Percentiles rank a stretch among this genome's conserved stretches.
Conservation (phyloP, 2,113 vertebrate genomes). For the Donacobius atricapilla region DNA sequence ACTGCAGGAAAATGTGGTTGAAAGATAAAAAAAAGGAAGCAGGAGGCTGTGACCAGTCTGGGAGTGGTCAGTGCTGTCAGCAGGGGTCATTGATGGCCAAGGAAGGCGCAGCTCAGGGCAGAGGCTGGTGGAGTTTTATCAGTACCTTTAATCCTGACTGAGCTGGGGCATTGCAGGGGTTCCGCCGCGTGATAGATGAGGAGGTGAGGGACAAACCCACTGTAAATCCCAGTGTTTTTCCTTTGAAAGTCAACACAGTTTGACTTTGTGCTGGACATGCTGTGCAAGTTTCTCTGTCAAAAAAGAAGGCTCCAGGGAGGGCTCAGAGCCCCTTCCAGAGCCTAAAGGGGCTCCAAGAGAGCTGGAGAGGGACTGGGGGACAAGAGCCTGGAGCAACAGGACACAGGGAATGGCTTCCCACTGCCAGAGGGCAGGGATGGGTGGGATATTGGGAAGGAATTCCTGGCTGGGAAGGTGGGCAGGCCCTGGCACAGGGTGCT, state of each 20-base stretch:
- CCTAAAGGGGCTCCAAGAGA: accelerated
- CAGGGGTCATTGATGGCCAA: not conserved
- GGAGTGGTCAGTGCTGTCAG: not conserved
- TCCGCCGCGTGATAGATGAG: accelerated
- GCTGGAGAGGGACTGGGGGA: not conserved
- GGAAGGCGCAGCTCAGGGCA: not conserved
- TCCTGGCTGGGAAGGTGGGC: accelerated
- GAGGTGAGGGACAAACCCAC: not conserved
- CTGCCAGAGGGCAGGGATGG: not conserved
- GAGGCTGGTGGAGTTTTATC: not conserved
- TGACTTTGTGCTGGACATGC: not conserved
- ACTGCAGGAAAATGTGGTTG: not conserved
- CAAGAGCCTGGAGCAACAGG: accelerated
- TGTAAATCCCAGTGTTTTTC: accelerated
- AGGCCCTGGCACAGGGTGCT: not conserved
- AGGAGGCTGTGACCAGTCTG: not conserved
- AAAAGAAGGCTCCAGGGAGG: not conserved
- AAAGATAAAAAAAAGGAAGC: not conserved
- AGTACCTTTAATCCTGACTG: not conserved
- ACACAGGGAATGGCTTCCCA: not conserved
- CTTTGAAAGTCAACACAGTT: not conserved
- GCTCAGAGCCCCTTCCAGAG: accelerated
- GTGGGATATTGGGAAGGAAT: not conserved
- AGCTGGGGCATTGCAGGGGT: not conserved
- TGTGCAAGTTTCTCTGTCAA: accelerated